Conservation (phyloP, 2,797 vertebrate genomes). For the Eulemur coronatus region DNA sequence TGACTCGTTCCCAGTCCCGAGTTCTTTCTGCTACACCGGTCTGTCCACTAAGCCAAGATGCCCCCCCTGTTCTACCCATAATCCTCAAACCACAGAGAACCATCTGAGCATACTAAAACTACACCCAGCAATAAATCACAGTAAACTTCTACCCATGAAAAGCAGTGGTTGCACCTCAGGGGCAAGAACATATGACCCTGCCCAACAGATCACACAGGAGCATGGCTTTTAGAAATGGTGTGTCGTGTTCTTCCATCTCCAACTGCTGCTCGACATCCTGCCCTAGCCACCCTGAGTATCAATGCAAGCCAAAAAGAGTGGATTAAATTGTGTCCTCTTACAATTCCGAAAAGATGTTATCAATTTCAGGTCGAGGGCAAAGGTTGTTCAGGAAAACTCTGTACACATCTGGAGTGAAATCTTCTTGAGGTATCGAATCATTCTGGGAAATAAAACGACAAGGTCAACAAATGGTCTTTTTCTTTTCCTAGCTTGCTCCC, state of each 20-base stretch:
- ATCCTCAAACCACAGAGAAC: neutral
- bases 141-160: conserved; percentile 27
- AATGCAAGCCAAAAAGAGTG: neutral
- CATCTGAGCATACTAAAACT: neutral
- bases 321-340: conserved; percentile 84
- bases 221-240: neutral
- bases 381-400: conserved; percentile 95
- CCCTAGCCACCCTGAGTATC: neutral
- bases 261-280: neutral
- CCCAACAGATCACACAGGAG: neutral
- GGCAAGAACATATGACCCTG: neutral
- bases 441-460: conserved; percentile 86
- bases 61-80: neutral
- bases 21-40: neutral
- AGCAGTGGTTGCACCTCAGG: neutral
- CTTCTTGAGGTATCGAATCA: conserved; percentile 95
- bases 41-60: neutral
- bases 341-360: conserved; percentile 98
- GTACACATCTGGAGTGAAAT: conserved; percentile 96
- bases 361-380: conserved; percentile 96
- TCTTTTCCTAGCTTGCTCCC: neutral
- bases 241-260: neutral
- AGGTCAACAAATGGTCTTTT: neutral
- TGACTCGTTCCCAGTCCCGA: neutral
- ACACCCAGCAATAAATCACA: conserved; percentile 36